Conservation (phyloP, 1,140 invertebrate genomes). For the Drosophila paulistorum region DNA sequence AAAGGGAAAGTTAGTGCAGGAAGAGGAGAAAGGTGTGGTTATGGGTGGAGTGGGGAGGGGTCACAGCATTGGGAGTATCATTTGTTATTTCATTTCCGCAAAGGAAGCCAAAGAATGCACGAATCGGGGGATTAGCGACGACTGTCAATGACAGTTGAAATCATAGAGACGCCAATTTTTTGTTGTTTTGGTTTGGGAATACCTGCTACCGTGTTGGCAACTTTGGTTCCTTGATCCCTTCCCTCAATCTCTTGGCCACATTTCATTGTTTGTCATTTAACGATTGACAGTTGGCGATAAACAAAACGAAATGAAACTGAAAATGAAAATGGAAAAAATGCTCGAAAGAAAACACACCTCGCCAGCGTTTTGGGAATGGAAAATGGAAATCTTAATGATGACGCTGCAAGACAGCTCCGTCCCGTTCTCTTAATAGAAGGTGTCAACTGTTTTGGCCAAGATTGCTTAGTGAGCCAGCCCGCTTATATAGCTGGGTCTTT, state of each 20-base stretch:
- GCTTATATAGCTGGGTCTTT: slow-evolving; percentile 35
- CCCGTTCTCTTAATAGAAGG: slow-evolving; percentile 39
- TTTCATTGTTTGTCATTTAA: slow-evolving; percentile 81
- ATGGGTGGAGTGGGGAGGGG: not conserved
- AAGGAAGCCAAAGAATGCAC: slow-evolving; percentile 60
- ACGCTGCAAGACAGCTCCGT: slow-evolving; percentile 14
- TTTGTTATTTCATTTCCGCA: slow-evolving; percentile 73
- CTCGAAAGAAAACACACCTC: slow-evolving; percentile 25
- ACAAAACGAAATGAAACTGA: slow-evolving; percentile 33
- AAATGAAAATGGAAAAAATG: slow-evolving; percentile 44
- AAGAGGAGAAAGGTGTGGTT: too few species aligned
- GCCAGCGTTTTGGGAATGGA: slow-evolving; percentile 25
- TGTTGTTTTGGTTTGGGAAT: slow-evolving; percentile 20
- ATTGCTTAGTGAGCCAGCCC: slow-evolving; percentile 34
- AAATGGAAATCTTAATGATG: slow-evolving; percentile 76
- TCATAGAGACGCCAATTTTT: slow-evolving; percentile 65
- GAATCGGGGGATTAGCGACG: slow-evolving; percentile 62
- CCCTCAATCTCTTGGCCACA: slow-evolving; percentile 44
- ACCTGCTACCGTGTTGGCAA: not conserved
- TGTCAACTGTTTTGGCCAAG: slow-evolving; percentile 61
- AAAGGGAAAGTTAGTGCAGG: not conserved
- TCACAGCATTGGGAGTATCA: slow-evolving; percentile 45
- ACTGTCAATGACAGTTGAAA: slow-evolving; percentile 64
- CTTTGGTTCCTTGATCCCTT: slow-evolving; percentile 22
- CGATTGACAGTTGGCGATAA: slow-evolving; percentile 76